phyloP scores from a whole-genome alignment of 2,113 vertebrate species.

The Percopsis transmontana region DNA sequence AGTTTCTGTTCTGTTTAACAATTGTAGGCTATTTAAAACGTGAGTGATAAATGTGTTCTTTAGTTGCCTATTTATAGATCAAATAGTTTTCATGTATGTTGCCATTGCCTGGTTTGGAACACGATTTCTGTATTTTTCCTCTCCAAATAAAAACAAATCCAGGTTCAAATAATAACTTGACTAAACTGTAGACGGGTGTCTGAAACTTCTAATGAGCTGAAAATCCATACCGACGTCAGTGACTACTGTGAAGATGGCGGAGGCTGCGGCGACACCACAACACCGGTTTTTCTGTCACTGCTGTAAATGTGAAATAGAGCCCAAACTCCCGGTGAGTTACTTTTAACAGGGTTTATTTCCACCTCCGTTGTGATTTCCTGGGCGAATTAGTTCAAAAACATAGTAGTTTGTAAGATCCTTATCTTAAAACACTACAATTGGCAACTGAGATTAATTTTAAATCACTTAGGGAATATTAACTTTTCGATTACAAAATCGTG shows the following conservation, averaged over 20 bases:
- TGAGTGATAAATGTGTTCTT: too few relatives aligned
- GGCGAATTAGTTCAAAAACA: too few relatives aligned
- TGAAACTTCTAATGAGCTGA: slow-evolving; percentile 24
- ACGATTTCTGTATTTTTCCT: too few relatives aligned
- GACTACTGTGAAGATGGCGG: slow-evolving; percentile 83
- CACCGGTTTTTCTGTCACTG: slow-evolving; percentile 92
- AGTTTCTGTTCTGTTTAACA: too few relatives aligned
- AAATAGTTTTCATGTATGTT: too few relatives aligned
- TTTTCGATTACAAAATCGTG: background rate
- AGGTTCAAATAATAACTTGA: too few relatives aligned
- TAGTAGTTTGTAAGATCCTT: background rate
- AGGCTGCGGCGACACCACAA: slow-evolving; percentile 83
- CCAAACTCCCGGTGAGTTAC: slow-evolving; percentile 89
- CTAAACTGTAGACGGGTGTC: too few relatives aligned
- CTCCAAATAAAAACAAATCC: too few relatives aligned
- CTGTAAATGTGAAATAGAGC: slow-evolving; percentile 89
- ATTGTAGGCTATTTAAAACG: too few relatives aligned
- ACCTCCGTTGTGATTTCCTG: background rate
- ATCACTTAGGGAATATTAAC: background rate
- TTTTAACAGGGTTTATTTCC: slow-evolving; percentile 12
- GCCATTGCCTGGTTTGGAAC: too few relatives aligned
- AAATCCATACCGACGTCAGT: slow-evolving; percentile 59
- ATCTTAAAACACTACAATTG: background rate
- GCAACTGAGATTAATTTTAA: background rate
- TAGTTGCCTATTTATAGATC: too few relatives aligned